Conservation (phyloP, 2,888 invertebrate species). For the Leptopilina myrica region DNA sequence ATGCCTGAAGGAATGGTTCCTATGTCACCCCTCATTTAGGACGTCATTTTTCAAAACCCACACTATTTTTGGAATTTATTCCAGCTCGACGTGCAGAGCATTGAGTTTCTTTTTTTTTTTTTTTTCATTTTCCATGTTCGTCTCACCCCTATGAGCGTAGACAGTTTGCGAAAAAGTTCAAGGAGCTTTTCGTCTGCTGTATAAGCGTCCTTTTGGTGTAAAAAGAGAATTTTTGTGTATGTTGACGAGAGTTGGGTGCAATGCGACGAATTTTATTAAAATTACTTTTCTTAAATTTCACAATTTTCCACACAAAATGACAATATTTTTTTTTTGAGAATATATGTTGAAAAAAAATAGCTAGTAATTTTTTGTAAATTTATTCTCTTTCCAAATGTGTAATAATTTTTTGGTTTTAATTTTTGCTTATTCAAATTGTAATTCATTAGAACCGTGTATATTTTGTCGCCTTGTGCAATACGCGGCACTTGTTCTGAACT, state of each 20-base stretch:
- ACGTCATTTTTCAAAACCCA: slow-evolving; percentile 66
- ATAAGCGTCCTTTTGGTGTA: slow-evolving; percentile 20
- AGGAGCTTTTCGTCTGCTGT: slow-evolving; percentile 20
- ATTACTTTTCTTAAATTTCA: neutral
- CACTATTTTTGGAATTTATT: slow-evolving; percentile 61
- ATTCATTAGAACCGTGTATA: neutral
- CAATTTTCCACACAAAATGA: neutral
- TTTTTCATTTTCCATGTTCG: slow-evolving; percentile 1
- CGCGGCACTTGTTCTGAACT: slow-evolving; percentile 18
- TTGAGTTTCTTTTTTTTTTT: slow-evolving; percentile 21
- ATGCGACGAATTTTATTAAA: slow-evolving; percentile 33
- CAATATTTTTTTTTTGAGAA: neutral
- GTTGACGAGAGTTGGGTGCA: slow-evolving; percentile 33
- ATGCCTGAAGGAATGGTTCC: slow-evolving; percentile 60
- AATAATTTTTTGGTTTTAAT: neutral
- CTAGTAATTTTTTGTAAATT: too few relatives aligned
- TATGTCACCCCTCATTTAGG: slow-evolving; percentile 66
- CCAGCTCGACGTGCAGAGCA: slow-evolving; percentile 55
- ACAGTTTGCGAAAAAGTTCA: slow-evolving; percentile 26
- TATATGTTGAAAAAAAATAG: neutral
- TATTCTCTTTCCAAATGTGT: too few relatives aligned
- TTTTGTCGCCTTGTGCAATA: neutral
- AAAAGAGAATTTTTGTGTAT: slow-evolving; percentile 21
- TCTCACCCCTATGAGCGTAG: slow-evolving; percentile 18
- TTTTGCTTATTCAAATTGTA: neutral